phyloP scores from a whole-genome alignment of 2,888 invertebrate species.

The Resseliella maxima region DNA sequence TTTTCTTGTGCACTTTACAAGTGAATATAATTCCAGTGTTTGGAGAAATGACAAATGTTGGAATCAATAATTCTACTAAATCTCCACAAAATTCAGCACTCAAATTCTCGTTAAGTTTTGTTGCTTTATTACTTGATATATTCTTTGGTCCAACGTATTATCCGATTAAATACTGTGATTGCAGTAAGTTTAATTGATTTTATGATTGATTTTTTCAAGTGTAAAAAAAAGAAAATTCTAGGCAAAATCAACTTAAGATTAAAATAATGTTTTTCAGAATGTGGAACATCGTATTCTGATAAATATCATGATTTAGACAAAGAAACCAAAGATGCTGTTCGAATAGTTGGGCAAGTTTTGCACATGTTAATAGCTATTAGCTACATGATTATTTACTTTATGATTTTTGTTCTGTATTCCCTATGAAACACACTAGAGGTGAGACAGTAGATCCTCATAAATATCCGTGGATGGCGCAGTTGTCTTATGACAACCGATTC shows the following conservation, averaged over 20 bases:
- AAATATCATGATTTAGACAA: too few relatives aligned
- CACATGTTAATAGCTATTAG: not conserved
- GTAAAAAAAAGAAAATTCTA: not conserved
- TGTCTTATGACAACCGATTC: constrained; percentile 87
- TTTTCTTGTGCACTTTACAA: too few relatives aligned
- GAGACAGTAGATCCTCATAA: constrained; percentile 79
- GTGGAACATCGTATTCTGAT: too few relatives aligned
- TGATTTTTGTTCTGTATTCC: not conserved
- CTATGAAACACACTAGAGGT: constrained; percentile 70
- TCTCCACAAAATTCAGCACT: too few relatives aligned
- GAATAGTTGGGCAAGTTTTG: constrained; percentile 76
- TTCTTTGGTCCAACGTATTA: too few relatives aligned
- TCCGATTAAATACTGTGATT: not conserved
- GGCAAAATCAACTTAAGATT: not conserved
- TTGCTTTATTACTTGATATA: too few relatives aligned
- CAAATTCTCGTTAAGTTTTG: too few relatives aligned
- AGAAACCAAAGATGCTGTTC: constrained; percentile 81
- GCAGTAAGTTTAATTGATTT: not conserved
- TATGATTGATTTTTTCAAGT: not conserved
- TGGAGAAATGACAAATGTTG: too few relatives aligned
- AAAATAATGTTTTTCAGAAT: constrained; percentile 69
- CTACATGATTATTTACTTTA: not conserved
- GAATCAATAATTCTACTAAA: too few relatives aligned
- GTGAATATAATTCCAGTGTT: too few relatives aligned
- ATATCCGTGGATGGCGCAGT: constrained; percentile 89